Conservation (phyloP, 2,888 invertebrate genomes). For the Agapetus fuscipes region DNA sequence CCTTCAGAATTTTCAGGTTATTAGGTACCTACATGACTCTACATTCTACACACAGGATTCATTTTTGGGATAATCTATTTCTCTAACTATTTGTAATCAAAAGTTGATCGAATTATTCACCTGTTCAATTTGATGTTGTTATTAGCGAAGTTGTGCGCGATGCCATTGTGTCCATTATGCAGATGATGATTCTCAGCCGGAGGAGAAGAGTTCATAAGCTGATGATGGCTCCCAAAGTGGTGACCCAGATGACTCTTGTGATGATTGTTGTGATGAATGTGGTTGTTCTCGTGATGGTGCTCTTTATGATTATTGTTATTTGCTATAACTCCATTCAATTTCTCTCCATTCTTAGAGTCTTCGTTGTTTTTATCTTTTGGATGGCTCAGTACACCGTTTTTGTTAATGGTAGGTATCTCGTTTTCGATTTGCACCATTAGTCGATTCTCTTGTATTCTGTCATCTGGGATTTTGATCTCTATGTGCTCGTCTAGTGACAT, state of each 20-base stretch:
- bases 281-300: slow-evolving; percentile 8
- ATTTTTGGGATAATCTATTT: no score
- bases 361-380: no score
- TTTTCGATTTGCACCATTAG: slow-evolving; percentile 27
- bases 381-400: slow-evolving; percentile 5
- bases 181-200: slow-evolving; percentile 4
- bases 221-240: slow-evolving; percentile 14
- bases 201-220: slow-evolving; percentile 4
- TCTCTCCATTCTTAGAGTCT: no score
- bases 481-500: slow-evolving; percentile 51
- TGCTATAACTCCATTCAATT: background rate
- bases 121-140: slow-evolving; percentile 12
- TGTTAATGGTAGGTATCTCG: slow-evolving; percentile 1
- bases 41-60: no score
- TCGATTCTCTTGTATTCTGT: slow-evolving; percentile 40
- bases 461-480: slow-evolving; percentile 47
- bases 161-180: slow-evolving; percentile 9
- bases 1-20: no score
- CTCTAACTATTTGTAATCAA: no score
- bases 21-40: no score
- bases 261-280: slow-evolving; percentile 4
- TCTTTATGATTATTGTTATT: slow-evolving; percentile 3
- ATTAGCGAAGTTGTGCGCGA: slow-evolving; percentile 8
- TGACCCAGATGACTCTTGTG: slow-evolving; percentile 3
- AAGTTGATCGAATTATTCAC: no score